Conservation (phyloP, 2,888 invertebrate species). For the Augochlorella aurata region DNA sequence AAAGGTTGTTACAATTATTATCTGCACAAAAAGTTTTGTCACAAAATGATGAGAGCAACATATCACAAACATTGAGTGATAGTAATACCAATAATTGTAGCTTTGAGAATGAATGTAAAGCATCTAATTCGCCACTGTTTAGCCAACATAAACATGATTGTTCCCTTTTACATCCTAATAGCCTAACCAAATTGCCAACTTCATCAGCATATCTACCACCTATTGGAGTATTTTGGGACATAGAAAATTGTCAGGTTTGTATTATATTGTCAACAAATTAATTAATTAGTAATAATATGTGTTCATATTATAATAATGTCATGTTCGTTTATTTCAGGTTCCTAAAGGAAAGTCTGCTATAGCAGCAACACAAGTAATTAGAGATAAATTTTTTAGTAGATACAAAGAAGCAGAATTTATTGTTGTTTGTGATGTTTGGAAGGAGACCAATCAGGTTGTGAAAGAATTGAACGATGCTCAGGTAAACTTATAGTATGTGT, state of each 20-base stretch:
- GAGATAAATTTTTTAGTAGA: conserved; percentile 89
- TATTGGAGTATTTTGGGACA: conserved; percentile 96
- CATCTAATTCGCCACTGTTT: conserved; percentile 51
- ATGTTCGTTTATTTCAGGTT: conserved; percentile 83
- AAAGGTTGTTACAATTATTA: conserved; percentile 73
- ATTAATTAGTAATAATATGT: neutral
- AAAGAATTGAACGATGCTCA: conserved; percentile 93
- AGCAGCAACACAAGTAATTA: conserved; percentile 89
- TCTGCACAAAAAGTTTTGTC: conserved; percentile 66
- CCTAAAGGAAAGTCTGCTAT: conserved; percentile 92
- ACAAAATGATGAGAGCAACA: conserved; percentile 59
- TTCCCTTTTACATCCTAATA: conserved; percentile 71
- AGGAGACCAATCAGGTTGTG: conserved; percentile 89
- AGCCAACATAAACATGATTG: conserved; percentile 70
- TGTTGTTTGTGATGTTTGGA: conserved; percentile 94
- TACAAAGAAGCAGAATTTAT: conserved; percentile 93
- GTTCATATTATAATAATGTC: conserved; percentile 12
- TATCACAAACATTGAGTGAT: conserved; percentile 64
- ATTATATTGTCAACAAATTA: neutral
- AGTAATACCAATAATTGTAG: conserved; percentile 64
- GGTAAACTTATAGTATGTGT: conserved; percentile 61
- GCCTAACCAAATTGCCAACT: conserved; percentile 68
- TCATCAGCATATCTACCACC: conserved; percentile 83
- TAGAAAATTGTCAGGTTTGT: conserved; percentile 92
- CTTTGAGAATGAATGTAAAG: conserved; percentile 47